Evolutionary conservation across 2,888 invertebrate species (phyloP).

Genomic region (Dicyrtoma fusca): DNA sequence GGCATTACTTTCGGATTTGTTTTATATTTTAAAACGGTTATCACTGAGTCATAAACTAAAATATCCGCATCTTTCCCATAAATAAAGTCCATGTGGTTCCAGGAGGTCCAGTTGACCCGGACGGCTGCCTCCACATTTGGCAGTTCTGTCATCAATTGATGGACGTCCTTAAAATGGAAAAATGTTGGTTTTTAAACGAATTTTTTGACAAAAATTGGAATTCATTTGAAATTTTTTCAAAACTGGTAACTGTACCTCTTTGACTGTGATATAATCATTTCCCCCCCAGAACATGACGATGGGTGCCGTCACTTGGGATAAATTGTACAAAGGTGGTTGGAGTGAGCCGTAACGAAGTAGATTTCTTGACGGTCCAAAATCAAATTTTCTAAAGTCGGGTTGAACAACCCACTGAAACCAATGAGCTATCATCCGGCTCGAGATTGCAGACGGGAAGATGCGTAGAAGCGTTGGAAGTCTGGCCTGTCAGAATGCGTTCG

Average conservation of each 20-base stretch:
- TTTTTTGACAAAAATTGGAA: background rate
- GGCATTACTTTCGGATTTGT: too few species aligned
- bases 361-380: background rate
- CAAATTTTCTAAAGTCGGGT: background rate
- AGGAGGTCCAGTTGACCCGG: background rate
- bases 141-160: background rate
- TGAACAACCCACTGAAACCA: background rate
- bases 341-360: background rate
- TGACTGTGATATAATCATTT: background rate
- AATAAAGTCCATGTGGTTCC: constrained; percentile 16
- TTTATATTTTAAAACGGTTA: too few species aligned
- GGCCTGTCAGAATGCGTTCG: background rate
- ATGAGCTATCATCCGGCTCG: background rate
- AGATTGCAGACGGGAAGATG: background rate
- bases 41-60: constrained; percentile 5
- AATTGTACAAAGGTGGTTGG: background rate
- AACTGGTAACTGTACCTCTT: background rate
- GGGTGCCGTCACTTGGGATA: constrained; percentile 5
- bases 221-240: background rate
- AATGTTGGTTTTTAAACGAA: background rate
- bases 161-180: constrained; percentile 2
- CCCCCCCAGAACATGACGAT: background rate
- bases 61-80: background rate
- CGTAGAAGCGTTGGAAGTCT: background rate
- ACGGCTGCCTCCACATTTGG: background rate